Conservation (phyloP, 1,140 invertebrate genomes). For the Musca vetustissima region DNA sequence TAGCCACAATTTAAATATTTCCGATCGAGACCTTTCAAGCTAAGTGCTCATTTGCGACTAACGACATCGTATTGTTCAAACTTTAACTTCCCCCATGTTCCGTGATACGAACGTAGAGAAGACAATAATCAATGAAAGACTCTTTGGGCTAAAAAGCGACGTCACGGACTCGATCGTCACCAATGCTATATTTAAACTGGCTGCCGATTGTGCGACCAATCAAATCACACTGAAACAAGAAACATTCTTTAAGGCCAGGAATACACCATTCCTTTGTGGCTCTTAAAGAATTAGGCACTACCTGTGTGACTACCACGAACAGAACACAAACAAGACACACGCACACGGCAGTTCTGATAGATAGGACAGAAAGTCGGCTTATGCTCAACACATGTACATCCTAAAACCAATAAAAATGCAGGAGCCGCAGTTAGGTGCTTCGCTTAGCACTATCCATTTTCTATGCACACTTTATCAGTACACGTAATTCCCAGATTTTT, state of each 20-base stretch:
- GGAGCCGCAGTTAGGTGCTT: too few species aligned
- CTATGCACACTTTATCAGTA: too few species aligned
- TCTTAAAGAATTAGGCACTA: neutral
- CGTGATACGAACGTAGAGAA: too few species aligned
- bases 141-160: neutral
- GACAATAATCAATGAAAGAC: neutral
- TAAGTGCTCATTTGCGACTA: too few species aligned
- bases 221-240: neutral
- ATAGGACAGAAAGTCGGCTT: too few species aligned
- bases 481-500: conserved; percentile 13
- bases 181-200: neutral
- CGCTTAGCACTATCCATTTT: too few species aligned
- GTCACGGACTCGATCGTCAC: conserved; percentile 14
- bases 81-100: too few species aligned
- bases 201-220: neutral
- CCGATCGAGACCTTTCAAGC: too few species aligned
- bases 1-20: too few species aligned
- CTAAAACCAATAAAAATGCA: too few species aligned
- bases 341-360: neutral
- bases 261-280: neutral
- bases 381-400: too few species aligned
- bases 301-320: neutral
- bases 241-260: neutral
- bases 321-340: neutral
- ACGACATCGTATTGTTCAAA: too few species aligned